These are phyloP conservation scores for Drosophila ficusphila DNA, from an alignment of 1,140 invertebrate species.

Conservation along the genomic window DNA sequence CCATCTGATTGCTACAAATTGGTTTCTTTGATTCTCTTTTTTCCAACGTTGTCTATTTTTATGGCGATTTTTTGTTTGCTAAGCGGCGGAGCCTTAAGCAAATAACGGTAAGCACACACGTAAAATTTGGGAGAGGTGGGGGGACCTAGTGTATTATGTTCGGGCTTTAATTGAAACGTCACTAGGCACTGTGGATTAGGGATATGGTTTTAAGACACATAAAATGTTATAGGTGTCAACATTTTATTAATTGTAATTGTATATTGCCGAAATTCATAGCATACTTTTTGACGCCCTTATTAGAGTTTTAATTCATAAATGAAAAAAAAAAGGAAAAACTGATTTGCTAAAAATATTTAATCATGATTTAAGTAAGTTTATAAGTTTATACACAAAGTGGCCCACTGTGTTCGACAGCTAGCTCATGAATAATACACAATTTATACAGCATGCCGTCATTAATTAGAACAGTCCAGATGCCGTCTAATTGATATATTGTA, in stretches of 20 bases:
- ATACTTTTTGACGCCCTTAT: not conserved
- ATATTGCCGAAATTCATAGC: not conserved
- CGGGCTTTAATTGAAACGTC: conserved; percentile 16
- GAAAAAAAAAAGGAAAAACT: too few relatives aligned
- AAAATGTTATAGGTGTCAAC: not conserved
- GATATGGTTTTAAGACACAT: too few relatives aligned
- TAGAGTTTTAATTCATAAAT: too few relatives aligned
- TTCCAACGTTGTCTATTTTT: conserved; percentile 22
- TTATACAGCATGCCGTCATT: conserved; percentile 33
- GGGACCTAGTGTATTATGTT: conserved; percentile 2
- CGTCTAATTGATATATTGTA: conserved; percentile 36
- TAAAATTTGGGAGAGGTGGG: not conserved
- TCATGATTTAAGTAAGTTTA: not conserved
- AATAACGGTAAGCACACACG: conserved; percentile 46
- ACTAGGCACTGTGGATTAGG: conserved; percentile 18
- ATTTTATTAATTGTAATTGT: not conserved
- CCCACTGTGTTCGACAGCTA: not conserved
- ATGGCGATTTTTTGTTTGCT: conserved; percentile 13
- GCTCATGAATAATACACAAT: conserved; percentile 23
- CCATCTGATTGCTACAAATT: conserved; percentile 46
- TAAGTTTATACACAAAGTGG: not conserved
- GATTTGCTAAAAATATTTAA: not conserved
- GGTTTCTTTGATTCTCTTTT: conserved; percentile 25
- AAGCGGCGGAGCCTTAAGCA: conserved; percentile 41
- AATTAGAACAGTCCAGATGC: conserved; percentile 49